Conservation (phyloP, 2,797 vertebrate species). For the Esox masquinongy region DNA sequence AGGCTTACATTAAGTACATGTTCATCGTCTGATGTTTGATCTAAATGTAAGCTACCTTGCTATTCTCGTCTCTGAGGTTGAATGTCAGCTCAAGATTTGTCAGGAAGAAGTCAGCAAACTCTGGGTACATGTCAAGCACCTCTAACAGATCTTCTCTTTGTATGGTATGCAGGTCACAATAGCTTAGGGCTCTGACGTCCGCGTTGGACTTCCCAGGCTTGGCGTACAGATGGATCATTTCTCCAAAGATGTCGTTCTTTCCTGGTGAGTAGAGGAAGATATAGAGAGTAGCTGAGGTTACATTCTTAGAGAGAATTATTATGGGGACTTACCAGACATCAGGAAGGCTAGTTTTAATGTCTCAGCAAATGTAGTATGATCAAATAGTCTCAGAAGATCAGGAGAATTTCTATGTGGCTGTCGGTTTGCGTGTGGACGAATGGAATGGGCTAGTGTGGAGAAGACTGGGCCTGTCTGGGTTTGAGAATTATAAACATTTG, state of each 20-base stretch:
- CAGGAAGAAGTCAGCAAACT: constrained; percentile 95
- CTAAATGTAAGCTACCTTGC: constrained; percentile 75
- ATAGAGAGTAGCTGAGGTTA: background rate
- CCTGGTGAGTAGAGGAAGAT: constrained; percentile 71
- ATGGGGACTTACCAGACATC: background rate
- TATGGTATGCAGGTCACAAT: constrained; percentile 97
- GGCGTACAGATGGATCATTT: constrained; percentile 94
- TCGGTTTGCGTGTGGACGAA: background rate
- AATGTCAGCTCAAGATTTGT: constrained; percentile 96
- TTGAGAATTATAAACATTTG: constrained; percentile 53
- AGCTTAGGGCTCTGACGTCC: constrained; percentile 96
- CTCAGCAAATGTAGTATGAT: background rate
- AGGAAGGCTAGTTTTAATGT: background rate
- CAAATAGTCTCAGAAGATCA: constrained; percentile 12
- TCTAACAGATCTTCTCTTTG: constrained; percentile 94
- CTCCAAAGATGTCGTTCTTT: constrained; percentile 99
- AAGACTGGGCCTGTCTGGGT: constrained; percentile 38
- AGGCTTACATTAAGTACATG: background rate
- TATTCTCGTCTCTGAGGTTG: constrained; percentile 90
- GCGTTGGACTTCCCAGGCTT: constrained; percentile 97
- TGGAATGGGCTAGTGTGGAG: background rate
- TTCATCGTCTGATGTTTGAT: background rate
- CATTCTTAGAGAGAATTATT: constrained; percentile 16
- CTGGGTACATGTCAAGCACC: constrained; percentile 98
- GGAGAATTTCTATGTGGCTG: no score